Evolutionary conservation across 1,140 invertebrate species (phyloP), one percentile per base, ranked within the genome.

Genomic region (Belonocnema kinseyi): DNA sequence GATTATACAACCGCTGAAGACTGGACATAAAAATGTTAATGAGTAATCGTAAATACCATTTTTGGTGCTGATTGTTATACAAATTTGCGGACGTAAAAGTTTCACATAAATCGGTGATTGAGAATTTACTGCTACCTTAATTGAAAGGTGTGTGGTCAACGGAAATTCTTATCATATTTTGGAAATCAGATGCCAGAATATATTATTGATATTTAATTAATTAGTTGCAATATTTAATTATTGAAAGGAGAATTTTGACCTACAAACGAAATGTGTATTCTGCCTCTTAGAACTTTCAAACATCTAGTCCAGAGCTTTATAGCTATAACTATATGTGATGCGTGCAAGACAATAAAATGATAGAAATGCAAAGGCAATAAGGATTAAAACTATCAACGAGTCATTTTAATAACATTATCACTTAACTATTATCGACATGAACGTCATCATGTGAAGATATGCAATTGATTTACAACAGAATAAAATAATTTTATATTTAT

Each of bases 31-130:
- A 66, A 66, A 16, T 66, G 21, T 66, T 40, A 66, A 66, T 66
- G 26, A 66, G 61, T 26, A 66, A 66, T 66, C 61, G 61, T 66
- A 66, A 66, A 66, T 66, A 66, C 61, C 61, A 66, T 66, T 66
- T 66, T 40, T 66, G 61, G 61, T 46, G 16, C 26, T 66, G 61
- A 66, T 66, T 66, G 61, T 46, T 33, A 66, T 66, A 66, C 61
- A 66, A 66, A 66, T 66, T 66, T 46, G 40, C 61, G 4, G 26
- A 66, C 61, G 14, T 66, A n/a, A 66, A 66, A 46, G 61, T 40
- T 66, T 66, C 61, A 46, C 26, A 66, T 66, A 66, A 66, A 66
- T 66, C 40, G 40, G 61, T 66, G 61, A 66, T 66, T 40, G 26
- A 33, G 61, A 66, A 66, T 66, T 66, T 66, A 66, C 16, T 66